Conservation (phyloP, 2,888 invertebrate genomes). For the Agapostemon virescens region DNA sequence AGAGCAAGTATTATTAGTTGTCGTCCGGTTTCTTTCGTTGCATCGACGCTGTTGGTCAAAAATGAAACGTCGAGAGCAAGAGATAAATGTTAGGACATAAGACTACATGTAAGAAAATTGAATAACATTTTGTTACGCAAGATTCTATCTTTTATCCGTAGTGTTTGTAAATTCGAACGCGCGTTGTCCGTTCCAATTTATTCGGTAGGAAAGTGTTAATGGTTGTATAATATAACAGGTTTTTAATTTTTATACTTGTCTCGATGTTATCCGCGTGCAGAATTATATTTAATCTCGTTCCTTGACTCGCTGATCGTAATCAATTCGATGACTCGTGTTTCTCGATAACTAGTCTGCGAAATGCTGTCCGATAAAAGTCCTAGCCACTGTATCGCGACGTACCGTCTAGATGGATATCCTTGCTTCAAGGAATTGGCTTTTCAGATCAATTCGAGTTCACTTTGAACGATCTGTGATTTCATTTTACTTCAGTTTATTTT, state of each 20-base stretch:
- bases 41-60: slow-evolving; percentile 28
- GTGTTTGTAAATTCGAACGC: slow-evolving; percentile 31
- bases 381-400: slow-evolving; percentile 10
- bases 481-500: slow-evolving; percentile 57
- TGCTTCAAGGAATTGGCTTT: slow-evolving; percentile 16
- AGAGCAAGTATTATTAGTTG: slow-evolving; percentile 34
- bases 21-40: slow-evolving; percentile 12
- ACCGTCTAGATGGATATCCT: background rate
- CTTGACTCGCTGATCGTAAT: slow-evolving; percentile 7
- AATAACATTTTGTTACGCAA: slow-evolving; percentile 46
- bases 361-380: slow-evolving; percentile 14
- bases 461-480: slow-evolving; percentile 67
- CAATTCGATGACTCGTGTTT: slow-evolving; percentile 31
- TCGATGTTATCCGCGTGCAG: slow-evolving; percentile 11
- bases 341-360: slow-evolving; percentile 31
- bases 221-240: background rate
- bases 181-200: slow-evolving; percentile 14
- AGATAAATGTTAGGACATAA: slow-evolving; percentile 41
- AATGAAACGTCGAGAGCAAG: slow-evolving; percentile 27
- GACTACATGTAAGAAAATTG: slow-evolving; percentile 38
- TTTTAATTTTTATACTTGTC: slow-evolving; percentile 43
- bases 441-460: background rate
- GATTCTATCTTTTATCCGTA: slow-evolving; percentile 43
- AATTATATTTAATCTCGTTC: slow-evolving; percentile 21
- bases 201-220: background rate